A percentile compares a stretch with the other conserved stretches of the same genome.
Conservation (phyloP, 2,888 invertebrate genomes). For the Microplitis manilae region DNA sequence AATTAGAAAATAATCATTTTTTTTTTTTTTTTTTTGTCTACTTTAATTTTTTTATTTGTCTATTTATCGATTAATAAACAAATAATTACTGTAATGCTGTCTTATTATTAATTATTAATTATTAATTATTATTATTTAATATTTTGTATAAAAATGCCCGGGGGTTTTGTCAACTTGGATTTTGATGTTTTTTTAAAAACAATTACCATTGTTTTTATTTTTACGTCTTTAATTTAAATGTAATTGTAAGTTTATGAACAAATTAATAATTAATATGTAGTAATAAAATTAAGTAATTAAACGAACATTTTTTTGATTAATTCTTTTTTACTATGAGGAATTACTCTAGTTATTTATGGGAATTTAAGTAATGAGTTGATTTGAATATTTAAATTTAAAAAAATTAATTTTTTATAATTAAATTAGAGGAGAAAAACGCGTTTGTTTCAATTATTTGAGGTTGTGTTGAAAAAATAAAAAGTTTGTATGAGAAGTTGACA, state of each 20-base stretch:
- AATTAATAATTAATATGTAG: neutral
- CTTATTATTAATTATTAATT: neutral
- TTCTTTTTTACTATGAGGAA: too few species aligned
- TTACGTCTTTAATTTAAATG: neutral
- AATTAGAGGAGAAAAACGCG: neutral
- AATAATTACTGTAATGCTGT: neutral
- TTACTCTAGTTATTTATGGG: too few species aligned
- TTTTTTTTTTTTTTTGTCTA: constrained; percentile 1
- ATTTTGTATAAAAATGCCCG: neutral
- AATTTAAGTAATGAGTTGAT: neutral
- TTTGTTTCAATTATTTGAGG: neutral
- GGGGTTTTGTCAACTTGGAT: neutral
- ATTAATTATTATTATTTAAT: neutral
- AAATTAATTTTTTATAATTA: neutral
- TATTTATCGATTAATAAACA: neutral
- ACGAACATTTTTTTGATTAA: neutral
- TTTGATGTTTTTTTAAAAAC: neutral
- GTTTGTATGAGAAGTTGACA: neutral
- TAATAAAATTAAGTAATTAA: neutral
- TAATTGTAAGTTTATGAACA: neutral
- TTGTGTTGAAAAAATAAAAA: neutral
- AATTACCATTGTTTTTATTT: neutral
- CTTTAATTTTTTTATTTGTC: neutral
- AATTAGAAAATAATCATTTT: neutral
- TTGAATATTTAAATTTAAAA: neutral